Evolutionary conservation across 2,797 vertebrate species (phyloP), one percentile per base, ranked within the genome.

Genomic region (Phrynocephalus vlangalii): DNA sequence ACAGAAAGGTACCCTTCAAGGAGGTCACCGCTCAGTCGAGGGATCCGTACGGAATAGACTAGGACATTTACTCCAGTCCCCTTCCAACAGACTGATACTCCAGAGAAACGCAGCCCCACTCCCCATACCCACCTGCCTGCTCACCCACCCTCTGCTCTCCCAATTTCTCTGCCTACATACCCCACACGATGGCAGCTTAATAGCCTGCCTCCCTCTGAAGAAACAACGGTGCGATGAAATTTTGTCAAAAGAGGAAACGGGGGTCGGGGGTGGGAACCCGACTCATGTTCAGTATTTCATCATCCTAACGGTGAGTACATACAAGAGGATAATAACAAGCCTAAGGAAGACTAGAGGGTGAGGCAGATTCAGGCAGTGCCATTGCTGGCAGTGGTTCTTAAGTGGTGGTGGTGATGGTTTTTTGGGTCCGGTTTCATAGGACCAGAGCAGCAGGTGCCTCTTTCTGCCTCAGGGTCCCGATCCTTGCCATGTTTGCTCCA

Each of bases 211-310:
- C 30, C 56, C n/a, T 33, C 60, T 2, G 7, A 15, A 28, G 63
- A 20, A 72, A 15, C 26, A 71, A n/a, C 13, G 5, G 18, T 22
- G 26, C 76, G 26, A 15, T 5, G 22, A 24, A 79, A 81, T 30
- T 28, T 20, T 2, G 52, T 79, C 63, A 38, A 66, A 84, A 30
- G 50, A 85, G 33, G 52, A 33, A 2, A 24, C 81, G 67, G 11
- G 11, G 10, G 20, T 5, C n/a, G 50, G 60, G 6, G 75, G 1
- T 79, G 30, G 83, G 78, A 88, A 76, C 7, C 24, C 26, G 79
- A 63, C 89, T 50, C 85, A 87, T 80, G 88, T 50, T 63, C 84
- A 7, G 44, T 11, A 1, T 85, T 79, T 70, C 44, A 50, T 70
- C 86, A n/a, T 75, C 75, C 81, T 77, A 83, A 71, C 1, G 22